Percentiles rank a stretch among this genome's conserved stretches.
Conservation (phyloP, 35 echinoderm and acorn worm species). For the Lytechinus variegatus region DNA sequence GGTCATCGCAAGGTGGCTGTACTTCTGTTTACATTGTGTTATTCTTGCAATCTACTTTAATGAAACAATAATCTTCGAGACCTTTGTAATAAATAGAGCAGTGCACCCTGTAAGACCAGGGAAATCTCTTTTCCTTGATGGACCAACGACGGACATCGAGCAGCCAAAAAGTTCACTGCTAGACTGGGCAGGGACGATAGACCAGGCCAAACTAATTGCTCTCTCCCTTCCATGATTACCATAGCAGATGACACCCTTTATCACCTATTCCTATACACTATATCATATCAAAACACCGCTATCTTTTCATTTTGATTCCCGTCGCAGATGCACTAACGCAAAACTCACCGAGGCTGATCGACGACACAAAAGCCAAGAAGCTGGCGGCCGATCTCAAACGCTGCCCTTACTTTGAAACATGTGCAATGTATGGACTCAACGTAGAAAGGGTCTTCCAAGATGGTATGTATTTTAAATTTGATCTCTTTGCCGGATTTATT, state of each 20-base stretch:
- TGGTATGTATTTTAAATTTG: constrained; percentile 62
- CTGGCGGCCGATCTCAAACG: constrained; percentile 91
- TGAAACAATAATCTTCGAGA: background rate
- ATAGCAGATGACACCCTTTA: constrained; percentile 22
- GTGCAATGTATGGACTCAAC: constrained; percentile 99
- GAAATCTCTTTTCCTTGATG: background rate
- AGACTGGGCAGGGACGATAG: constrained; percentile 6
- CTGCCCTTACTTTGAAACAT: constrained; percentile 98
- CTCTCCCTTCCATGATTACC: background rate
- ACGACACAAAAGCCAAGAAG: constrained; percentile 89
- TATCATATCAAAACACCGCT: background rate
- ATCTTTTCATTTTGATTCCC: constrained; percentile 30
- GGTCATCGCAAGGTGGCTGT: background rate
- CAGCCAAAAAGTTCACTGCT: background rate
- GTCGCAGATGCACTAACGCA: constrained; percentile 90
- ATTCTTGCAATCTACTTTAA: background rate
- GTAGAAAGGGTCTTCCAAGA: constrained; percentile 99
- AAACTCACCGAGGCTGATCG: constrained; percentile 89
- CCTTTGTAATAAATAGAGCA: background rate
- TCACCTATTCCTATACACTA: background rate
- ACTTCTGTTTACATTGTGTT: background rate
- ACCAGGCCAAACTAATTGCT: constrained; percentile 19
- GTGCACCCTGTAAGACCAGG: background rate
- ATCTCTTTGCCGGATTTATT: background rate
- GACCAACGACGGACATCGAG: background rate